Evolutionary conservation across 2,113 vertebrate genomes (phyloP).

Genomic region (Rhabdomys dilectus): DNA sequence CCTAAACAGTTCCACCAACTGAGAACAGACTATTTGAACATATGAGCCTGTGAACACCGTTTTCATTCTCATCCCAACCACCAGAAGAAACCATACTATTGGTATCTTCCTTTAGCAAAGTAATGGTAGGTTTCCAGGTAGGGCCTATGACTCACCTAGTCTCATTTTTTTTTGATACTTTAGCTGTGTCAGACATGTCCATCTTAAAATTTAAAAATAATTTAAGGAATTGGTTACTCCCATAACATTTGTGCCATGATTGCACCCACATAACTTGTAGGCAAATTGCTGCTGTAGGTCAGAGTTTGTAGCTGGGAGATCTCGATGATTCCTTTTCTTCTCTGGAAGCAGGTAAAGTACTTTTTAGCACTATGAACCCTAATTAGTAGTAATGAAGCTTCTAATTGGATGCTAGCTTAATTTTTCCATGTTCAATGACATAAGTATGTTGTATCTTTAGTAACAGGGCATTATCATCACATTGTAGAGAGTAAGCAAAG

Average conservation of each 20-base stretch:
- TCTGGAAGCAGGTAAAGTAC: background rate
- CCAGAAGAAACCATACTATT: background rate
- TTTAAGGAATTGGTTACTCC: background rate
- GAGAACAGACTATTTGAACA: background rate
- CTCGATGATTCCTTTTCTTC: background rate
- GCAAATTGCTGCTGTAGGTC: background rate
- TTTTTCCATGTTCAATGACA: background rate
- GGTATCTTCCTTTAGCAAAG: background rate
- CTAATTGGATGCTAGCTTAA: background rate
- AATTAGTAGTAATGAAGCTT: background rate
- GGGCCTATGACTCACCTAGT: background rate
- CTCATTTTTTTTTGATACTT: background rate
- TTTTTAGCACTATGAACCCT: background rate
- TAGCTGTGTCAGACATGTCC: background rate
- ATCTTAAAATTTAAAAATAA: background rate
- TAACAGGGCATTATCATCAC: background rate
- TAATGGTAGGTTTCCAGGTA: background rate
- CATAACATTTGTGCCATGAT: background rate
- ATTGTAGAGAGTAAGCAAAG: background rate
- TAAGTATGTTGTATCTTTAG: background rate
- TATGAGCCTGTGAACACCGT: background rate
- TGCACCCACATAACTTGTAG: background rate
- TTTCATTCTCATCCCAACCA: background rate
- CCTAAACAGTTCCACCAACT: background rate
- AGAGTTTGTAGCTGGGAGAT: background rate